Evolutionary conservation across 2,113 vertebrate species (phyloP).

Genomic region (Crotalus helleri): DNA sequence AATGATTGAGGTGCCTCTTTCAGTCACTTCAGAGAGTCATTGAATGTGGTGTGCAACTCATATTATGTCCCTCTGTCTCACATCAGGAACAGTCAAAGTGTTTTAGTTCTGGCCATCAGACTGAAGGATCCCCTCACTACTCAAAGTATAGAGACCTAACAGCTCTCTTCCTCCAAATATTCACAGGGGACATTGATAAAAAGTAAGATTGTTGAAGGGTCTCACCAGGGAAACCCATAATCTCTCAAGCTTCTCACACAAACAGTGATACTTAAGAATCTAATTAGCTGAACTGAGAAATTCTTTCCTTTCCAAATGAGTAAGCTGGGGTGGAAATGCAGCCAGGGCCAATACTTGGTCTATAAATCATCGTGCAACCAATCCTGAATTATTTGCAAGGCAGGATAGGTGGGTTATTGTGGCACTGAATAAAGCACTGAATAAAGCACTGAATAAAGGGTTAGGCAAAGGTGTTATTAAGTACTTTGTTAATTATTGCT

Average conservation of each 20-base stretch:
- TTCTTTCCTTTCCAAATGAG: background rate
- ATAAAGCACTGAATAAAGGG: background rate
- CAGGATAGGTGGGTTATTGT: background rate
- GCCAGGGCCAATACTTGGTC: background rate
- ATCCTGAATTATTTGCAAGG: background rate
- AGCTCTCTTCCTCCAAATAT: background rate
- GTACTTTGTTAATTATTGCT: background rate
- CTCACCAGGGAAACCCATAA: background rate
- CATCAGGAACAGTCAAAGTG: background rate
- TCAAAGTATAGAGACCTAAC: background rate
- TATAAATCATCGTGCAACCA: background rate
- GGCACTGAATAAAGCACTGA: background rate
- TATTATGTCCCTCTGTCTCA: background rate
- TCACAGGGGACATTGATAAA: background rate
- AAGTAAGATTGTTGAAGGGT: background rate
- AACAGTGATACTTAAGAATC: background rate
- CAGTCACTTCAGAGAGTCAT: background rate
- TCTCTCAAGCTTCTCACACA: background rate
- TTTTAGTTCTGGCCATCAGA: background rate
- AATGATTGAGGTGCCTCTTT: background rate
- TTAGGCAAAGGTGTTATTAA: background rate
- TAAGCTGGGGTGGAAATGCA: background rate
- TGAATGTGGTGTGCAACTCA: background rate
- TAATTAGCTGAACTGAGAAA: background rate
- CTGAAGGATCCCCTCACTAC: background rate